Conservation (phyloP, 1,140 invertebrate species). For the Acyrthosiphon pisum region DNA sequence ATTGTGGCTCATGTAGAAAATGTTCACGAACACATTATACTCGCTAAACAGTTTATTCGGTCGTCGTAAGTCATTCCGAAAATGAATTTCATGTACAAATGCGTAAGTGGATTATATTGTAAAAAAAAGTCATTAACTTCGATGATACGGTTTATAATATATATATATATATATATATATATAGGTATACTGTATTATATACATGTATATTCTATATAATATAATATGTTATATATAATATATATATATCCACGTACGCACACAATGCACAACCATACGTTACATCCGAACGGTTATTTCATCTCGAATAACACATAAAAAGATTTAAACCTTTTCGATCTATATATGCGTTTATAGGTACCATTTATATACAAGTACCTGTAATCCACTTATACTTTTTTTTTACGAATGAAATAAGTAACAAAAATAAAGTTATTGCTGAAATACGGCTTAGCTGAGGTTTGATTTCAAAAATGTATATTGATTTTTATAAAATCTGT, state of each 20-base stretch:
- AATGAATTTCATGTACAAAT: slow-evolving; percentile 17
- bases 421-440: neutral
- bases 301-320: neutral
- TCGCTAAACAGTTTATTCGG: neutral
- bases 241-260: neutral
- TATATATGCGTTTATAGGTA: neutral
- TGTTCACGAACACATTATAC: neutral
- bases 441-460: neutral
- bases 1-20: neutral
- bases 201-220: neutral
- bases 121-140: slow-evolving; percentile 8
- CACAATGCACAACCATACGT: neutral
- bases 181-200: neutral
- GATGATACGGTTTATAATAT: neutral
- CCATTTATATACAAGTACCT: neutral
- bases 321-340: slow-evolving; percentile 31
- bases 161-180: neutral
- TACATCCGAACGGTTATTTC: neutral
- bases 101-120: slow-evolving; percentile 29
- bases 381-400: slow-evolving; percentile 15
- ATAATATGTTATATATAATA: neutral
- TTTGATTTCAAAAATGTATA: neutral
- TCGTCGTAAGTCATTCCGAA: neutral
- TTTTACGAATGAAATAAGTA: neutral
- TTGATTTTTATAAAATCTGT: neutral